Conservation (phyloP, 2,113 vertebrate species). For the Anarhynchus alexandrinus region DNA sequence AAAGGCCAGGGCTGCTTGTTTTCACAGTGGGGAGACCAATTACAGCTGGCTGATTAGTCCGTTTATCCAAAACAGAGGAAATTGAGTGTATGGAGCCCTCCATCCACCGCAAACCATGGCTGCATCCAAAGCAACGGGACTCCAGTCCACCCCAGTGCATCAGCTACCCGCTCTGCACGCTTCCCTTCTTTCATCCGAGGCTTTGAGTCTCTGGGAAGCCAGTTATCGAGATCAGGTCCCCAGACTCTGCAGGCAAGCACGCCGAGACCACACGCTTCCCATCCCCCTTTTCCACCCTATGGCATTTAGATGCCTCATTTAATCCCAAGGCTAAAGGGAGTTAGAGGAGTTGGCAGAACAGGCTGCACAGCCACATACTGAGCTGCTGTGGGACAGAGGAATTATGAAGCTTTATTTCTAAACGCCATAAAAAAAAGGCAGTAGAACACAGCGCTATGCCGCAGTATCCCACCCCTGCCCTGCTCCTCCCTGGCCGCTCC, state of each 20-base stretch:
- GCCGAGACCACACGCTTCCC: not conserved
- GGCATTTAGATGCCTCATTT: not conserved
- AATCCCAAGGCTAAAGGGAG: not conserved
- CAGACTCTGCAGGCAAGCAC: not conserved
- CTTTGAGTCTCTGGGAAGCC: not conserved
- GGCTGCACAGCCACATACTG: not conserved
- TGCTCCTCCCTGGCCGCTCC: not conserved
- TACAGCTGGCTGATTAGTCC: not conserved
- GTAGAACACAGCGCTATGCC: not conserved
- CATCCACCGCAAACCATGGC: fast-evolving
- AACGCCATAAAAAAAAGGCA: not conserved
- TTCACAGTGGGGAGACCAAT: not conserved
- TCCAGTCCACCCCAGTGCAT: not conserved
- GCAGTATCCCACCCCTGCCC: not conserved
- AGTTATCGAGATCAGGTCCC: not conserved
- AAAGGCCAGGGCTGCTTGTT: not conserved
- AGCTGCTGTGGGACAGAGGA: not conserved
- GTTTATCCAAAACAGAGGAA: not conserved
- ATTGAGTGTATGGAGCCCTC: not conserved
- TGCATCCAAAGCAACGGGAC: not conserved
- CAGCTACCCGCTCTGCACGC: not conserved
- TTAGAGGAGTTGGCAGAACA: not conserved
- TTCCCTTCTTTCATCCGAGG: not conserved
- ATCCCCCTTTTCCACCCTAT: not conserved
- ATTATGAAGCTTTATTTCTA: not conserved